phyloP scores from a whole-genome alignment of 2,113 vertebrate genomes.

The Excalfactoria chinensis region DNA sequence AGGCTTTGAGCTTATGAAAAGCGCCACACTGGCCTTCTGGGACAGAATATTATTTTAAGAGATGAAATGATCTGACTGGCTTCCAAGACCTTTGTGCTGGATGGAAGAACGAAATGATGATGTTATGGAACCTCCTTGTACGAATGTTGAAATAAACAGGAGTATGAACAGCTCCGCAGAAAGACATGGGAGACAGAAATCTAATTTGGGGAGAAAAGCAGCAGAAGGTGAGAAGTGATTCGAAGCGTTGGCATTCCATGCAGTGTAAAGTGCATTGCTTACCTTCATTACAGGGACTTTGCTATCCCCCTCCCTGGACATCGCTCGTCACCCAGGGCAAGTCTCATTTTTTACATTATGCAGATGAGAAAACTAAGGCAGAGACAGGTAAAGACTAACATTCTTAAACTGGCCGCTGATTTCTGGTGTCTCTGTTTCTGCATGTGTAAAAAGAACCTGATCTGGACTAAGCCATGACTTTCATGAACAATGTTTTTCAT shows the following conservation, averaged over 20 bases:
- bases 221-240: conserved; percentile 33
- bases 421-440: background rate
- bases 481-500: background rate
- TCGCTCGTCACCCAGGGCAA: background rate
- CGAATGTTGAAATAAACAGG: background rate
- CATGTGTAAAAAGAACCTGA: background rate
- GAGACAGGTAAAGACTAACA: background rate
- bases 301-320: background rate
- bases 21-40: background rate
- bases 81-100: background rate
- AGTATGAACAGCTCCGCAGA: conserved; percentile 1
- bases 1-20: background rate
- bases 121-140: background rate
- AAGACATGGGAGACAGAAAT: conserved; percentile 6
- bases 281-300: background rate
- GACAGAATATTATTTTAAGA: background rate
- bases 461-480: background rate
- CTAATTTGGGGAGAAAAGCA: conserved; percentile 10
- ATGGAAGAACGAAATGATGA: background rate
- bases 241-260: background rate
- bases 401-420: background rate
- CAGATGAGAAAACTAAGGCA: background rate
- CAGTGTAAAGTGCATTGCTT: background rate
- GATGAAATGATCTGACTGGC: background rate
- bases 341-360: background rate